These are phyloP conservation scores for Ahaetulla prasina DNA, from an alignment of 2,113 vertebrate species.

Conservation along the genomic window DNA sequence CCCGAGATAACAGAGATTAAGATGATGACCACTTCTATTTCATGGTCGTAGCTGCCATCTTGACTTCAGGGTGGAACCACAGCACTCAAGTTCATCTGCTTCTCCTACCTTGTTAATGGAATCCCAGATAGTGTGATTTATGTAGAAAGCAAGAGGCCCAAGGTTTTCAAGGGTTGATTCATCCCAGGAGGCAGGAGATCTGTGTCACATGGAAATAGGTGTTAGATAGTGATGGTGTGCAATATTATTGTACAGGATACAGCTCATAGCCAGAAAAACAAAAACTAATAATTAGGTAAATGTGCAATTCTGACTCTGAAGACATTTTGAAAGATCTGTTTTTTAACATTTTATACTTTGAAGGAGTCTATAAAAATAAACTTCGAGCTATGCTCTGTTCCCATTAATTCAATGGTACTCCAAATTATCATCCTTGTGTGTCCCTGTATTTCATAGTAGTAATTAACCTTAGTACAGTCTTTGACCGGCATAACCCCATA, in stretches of 20 bases:
- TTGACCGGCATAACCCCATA: background rate
- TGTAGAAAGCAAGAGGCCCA: constrained; percentile 48
- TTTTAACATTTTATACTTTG: background rate
- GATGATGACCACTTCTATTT: background rate
- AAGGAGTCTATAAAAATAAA: background rate
- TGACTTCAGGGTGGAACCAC: background rate
- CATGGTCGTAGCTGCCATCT: background rate
- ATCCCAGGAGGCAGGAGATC: constrained; percentile 59
- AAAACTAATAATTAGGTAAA: too few species aligned
- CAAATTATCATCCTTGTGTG: background rate
- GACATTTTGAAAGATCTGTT: background rate
- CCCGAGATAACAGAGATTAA: background rate
- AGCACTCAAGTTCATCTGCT: rapidly evolving
- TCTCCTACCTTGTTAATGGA: constrained; percentile 53
- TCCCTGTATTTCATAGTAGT: background rate
- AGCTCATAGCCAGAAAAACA: background rate
- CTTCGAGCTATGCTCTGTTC: background rate
- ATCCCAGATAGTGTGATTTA: constrained; percentile 51
- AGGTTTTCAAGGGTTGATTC: constrained; percentile 35
- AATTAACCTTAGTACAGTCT: background rate
- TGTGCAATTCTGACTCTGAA: background rate
- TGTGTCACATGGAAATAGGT: background rate
- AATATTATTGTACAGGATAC: rapidly evolving
- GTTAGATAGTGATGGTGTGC: rapidly evolving
- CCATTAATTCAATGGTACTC: background rate